Conservation (phyloP, 2,113 vertebrate genomes). For the Uria lomvia region DNA sequence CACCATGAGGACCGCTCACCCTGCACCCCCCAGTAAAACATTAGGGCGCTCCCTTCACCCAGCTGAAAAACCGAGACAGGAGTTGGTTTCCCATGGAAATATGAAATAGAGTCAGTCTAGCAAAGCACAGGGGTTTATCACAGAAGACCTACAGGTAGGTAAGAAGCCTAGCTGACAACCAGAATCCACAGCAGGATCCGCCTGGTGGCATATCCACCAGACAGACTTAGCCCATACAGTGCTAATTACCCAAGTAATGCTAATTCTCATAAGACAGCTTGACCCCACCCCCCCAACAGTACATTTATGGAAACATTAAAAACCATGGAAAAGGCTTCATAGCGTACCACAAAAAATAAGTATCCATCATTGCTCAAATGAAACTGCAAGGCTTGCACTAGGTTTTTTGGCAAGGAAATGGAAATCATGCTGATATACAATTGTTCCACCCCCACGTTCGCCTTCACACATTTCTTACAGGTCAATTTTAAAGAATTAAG, state of each 20-base stretch:
- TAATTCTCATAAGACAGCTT: neutral
- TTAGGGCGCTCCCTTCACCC: neutral
- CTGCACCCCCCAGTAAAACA: neutral
- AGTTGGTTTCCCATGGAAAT: neutral
- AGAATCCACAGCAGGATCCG: neutral
- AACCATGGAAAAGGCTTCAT: neutral
- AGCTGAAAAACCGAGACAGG: neutral
- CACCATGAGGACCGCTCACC: neutral
- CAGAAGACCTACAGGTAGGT: neutral
- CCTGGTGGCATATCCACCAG: rapidly evolving
- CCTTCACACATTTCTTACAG: slow-evolving; percentile 60
- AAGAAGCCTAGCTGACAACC: neutral
- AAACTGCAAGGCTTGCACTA: neutral
- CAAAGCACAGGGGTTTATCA: neutral
- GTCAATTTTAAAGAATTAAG: slow-evolving; percentile 55
- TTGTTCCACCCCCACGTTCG: slow-evolving; percentile 19
- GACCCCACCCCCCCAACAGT: neutral
- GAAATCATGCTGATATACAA: neutral
- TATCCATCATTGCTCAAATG: neutral
- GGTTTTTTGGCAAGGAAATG: neutral
- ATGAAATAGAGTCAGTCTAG: neutral
- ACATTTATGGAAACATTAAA: neutral
- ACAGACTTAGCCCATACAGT: neutral
- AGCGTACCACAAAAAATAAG: neutral
- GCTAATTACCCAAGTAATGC: neutral